Conservation (phyloP, 2,888 invertebrate species). For the Cephus rjabovi region DNA sequence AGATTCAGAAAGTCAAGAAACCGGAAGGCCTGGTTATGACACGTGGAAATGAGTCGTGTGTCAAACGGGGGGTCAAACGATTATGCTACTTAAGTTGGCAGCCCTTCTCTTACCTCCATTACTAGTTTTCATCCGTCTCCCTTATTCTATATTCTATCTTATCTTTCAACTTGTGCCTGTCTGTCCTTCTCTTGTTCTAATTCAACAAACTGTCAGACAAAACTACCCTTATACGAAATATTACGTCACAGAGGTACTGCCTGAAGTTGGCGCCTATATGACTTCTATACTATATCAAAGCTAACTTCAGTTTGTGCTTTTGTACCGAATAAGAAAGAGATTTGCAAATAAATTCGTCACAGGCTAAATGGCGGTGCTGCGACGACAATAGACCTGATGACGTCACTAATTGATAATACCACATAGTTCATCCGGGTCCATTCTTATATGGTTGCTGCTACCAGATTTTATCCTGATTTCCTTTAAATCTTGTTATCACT, state of each 20-base stretch:
- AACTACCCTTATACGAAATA: background rate
- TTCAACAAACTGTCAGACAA: background rate
- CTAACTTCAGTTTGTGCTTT: background rate
- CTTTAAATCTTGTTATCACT: no score
- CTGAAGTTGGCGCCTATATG: background rate
- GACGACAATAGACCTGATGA: no score
- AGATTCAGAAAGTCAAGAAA: background rate
- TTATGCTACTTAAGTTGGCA: background rate
- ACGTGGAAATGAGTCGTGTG: slow-evolving; percentile 52
- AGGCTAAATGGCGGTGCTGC: no score
- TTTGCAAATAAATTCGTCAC: no score
- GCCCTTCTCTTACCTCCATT: background rate
- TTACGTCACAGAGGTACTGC: background rate
- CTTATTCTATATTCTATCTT: background rate
- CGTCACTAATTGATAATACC: no score
- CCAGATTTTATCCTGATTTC: no score
- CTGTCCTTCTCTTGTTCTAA: background rate
- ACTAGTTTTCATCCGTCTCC: background rate
- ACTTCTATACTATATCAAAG: background rate
- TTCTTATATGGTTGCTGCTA: no score
- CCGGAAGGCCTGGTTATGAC: slow-evolving; percentile 32
- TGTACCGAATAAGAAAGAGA: background rate
- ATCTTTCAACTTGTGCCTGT: background rate
- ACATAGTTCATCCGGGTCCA: no score
- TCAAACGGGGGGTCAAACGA: background rate